Percentiles rank a stretch among this genome's conserved stretches.
These are phyloP conservation scores for Amiota minor DNA, from an alignment of 2,888 invertebrate genomes.

Conservation along the genomic window DNA sequence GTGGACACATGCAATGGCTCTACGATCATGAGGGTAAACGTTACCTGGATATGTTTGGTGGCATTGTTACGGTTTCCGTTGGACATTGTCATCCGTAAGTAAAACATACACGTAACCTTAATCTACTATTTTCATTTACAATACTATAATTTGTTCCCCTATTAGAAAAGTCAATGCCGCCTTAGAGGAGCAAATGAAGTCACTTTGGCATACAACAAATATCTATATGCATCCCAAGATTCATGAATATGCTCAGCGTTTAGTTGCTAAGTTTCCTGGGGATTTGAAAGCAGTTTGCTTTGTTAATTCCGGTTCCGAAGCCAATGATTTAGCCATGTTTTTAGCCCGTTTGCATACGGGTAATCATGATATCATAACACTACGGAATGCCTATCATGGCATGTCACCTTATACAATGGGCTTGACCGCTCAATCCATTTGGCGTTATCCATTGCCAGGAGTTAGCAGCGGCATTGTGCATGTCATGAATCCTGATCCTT, in stretches of 20 bases:
- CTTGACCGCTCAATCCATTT: constrained; percentile 84
- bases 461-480: constrained; percentile 84
- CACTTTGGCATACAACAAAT: constrained; percentile 93
- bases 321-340: constrained; percentile 93
- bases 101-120: neutral
- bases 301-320: constrained; percentile 97
- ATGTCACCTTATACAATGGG: constrained; percentile 89
- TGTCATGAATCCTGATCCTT: constrained; percentile 95
- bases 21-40: constrained; percentile 89
- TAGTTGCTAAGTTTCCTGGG: constrained; percentile 87
- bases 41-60: constrained; percentile 96
- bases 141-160: neutral
- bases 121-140: neutral
- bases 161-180: constrained; percentile 87
- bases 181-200: constrained; percentile 83
- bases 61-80: constrained; percentile 97
- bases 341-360: constrained; percentile 90
- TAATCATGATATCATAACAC: constrained; percentile 86
- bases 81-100: constrained; percentile 98
- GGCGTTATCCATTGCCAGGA: constrained; percentile 83
- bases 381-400: constrained; percentile 94
- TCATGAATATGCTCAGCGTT: constrained; percentile 90
- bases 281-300: constrained; percentile 92
- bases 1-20: constrained; percentile 93
- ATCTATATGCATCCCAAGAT: constrained; percentile 93